Conservation (phyloP, 64 coral and sea anemone species). For the Astreopora myriophthalma region DNA sequence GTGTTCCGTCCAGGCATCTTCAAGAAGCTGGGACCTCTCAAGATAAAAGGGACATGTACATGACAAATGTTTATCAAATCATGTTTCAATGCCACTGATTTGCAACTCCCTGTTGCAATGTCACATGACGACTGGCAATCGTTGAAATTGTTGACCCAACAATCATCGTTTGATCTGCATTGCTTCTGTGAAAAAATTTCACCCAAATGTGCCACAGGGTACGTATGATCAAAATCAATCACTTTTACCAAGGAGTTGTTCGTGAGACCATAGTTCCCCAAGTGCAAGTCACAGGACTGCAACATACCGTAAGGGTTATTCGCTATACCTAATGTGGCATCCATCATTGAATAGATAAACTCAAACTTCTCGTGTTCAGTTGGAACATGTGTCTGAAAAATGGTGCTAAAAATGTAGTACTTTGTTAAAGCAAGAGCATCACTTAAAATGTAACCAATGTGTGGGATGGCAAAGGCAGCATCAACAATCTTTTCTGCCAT, state of each 20-base stretch:
- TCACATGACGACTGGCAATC: conserved; percentile 65
- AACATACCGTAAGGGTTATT: conserved; percentile 74
- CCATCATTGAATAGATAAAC: conserved; percentile 64
- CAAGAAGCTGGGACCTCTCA: not conserved
- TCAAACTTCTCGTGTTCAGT: conserved; percentile 62
- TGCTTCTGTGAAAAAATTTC: not conserved
- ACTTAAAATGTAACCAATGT: not conserved
- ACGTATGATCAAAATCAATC: conserved; percentile 65
- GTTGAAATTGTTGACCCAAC: not conserved
- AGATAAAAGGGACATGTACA: conserved; percentile 19
- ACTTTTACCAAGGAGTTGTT: conserved; percentile 66
- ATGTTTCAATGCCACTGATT: not conserved
- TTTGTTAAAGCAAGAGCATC: conserved; percentile 12
- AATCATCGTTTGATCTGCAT: conserved; percentile 47
- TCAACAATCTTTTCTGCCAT: not conserved
- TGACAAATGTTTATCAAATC: conserved; percentile 67
- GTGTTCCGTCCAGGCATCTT: not conserved
- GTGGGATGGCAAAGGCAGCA: not conserved
- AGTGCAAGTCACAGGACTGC: conserved; percentile 82
- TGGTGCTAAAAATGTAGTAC: conserved; percentile 42
- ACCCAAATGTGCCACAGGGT: conserved; percentile 1
- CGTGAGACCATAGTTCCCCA: conserved; percentile 89
- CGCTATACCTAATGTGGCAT: conserved; percentile 56
- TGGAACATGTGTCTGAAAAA: conserved; percentile 56
- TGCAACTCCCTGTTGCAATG: conserved; percentile 40